Conservation (phyloP, 2,797 vertebrate genomes). For the Champsocephalus gunnari region DNA sequence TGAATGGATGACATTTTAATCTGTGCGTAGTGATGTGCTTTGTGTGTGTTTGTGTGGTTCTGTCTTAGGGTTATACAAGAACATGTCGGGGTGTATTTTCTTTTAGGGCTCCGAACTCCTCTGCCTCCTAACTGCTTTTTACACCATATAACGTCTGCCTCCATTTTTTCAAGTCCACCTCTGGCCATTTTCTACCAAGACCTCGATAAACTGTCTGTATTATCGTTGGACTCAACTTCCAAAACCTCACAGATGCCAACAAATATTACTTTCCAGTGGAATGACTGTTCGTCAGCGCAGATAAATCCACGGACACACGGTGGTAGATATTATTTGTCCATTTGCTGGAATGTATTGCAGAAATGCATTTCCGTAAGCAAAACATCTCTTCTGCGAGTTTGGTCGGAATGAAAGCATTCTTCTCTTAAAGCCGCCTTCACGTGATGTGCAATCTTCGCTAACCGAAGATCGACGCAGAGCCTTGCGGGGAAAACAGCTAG, state of each 20-base stretch:
- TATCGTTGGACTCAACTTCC: background rate
- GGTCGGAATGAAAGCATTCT: too few relatives aligned
- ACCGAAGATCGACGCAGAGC: too few relatives aligned
- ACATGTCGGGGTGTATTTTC: conserved; percentile 10
- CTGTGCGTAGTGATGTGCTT: conserved; percentile 61
- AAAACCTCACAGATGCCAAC: background rate
- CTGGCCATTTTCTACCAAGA: conserved; percentile 27
- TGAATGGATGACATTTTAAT: conserved; percentile 64
- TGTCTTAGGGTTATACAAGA: conserved; percentile 59
- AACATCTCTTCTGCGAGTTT: background rate
- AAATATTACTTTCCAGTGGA: background rate
- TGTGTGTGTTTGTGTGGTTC: conserved; percentile 64
- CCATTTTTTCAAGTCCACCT: background rate
- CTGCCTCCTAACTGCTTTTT: conserved; percentile 39
- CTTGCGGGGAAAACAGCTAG: too few relatives aligned
- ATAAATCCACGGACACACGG: background rate
- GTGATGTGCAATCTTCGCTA: too few relatives aligned
- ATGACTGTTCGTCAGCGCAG: background rate
- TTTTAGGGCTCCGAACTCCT: conserved; percentile 17
- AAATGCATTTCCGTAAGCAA: background rate
- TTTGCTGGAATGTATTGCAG: conserved; percentile 1
- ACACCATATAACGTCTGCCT: conserved; percentile 10
- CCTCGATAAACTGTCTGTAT: background rate
- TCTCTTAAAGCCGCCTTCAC: too few relatives aligned
- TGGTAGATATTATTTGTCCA: too few relatives aligned